A percentile compares a stretch with the other conserved stretches of the same genome.
phyloP scores from a whole-genome alignment of 1,140 invertebrate genomes.

The Drosophila ambigua region DNA sequence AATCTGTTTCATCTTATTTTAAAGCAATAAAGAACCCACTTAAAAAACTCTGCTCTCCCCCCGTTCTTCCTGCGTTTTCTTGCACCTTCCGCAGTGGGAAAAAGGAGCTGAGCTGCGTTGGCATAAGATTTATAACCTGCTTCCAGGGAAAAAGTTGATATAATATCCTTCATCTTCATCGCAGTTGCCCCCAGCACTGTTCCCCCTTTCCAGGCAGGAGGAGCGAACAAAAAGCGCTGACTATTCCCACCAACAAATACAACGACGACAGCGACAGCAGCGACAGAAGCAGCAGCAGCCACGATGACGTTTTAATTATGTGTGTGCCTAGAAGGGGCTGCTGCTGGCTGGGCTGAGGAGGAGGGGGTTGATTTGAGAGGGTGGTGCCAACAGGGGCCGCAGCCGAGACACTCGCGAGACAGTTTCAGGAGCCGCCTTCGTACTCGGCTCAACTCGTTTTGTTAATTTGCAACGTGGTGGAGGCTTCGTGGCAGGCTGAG shows the following conservation, averaged over 20 bases:
- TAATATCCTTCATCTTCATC: conserved; percentile 40
- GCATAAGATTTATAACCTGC: conserved; percentile 46
- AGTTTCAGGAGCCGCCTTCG: conserved; percentile 52
- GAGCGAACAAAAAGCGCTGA: conserved; percentile 67
- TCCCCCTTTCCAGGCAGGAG: background rate
- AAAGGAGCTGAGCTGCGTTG: background rate
- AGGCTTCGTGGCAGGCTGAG: background rate
- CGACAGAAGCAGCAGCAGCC: conserved; percentile 2
- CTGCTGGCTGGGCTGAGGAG: background rate
- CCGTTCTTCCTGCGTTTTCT: too few species aligned
- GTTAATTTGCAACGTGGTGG: conserved; percentile 46
- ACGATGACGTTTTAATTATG: conserved; percentile 81
- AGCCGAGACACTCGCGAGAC: conserved; percentile 74
- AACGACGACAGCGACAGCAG: conserved; percentile 17
- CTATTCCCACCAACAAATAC: conserved; percentile 50
- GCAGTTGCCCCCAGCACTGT: too few species aligned
- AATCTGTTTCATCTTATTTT: too few species aligned
- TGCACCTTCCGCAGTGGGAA: too few species aligned
- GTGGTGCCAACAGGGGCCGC: conserved; percentile 4
- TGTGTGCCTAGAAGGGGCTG: conserved; percentile 59
- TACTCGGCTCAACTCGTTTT: conserved; percentile 54
- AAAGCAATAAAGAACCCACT: too few species aligned
- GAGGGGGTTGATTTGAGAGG: too few species aligned
- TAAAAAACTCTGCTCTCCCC: too few species aligned
- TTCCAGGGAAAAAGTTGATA: conserved; percentile 37